phyloP scores from a whole-genome alignment of 35 echinoderm and acorn worm genomes.

The Ptychodera flava region DNA sequence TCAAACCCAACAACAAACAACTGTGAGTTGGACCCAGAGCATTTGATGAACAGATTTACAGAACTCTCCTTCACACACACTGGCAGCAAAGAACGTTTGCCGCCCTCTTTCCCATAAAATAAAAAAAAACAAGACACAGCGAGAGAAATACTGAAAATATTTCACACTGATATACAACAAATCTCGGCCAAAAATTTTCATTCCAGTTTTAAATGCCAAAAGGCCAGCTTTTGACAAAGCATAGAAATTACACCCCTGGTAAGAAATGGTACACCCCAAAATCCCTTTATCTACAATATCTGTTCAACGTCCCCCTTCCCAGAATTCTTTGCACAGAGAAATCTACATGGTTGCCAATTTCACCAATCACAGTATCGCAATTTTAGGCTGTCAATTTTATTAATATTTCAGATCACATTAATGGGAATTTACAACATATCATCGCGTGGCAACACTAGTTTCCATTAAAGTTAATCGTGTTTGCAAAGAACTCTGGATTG shows the following conservation, averaged over 20 bases:
- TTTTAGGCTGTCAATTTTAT: not conserved
- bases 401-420: not conserved
- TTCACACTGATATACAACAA: not conserved
- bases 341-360: not conserved
- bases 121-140: not conserved
- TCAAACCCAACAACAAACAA: not conserved
- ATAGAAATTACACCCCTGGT: not conserved
- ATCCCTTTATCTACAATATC: too few species aligned
- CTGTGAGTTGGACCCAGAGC: not conserved
- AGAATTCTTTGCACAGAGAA: not conserved
- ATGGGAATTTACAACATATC: not conserved
- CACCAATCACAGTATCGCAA: not conserved
- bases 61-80: not conserved
- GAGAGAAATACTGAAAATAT: not conserved
- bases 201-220: not conserved
- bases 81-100: not conserved
- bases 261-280: not conserved
- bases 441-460: not conserved
- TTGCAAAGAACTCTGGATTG: not conserved
- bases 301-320: not conserved
- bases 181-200: not conserved
- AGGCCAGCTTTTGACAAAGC: not conserved
- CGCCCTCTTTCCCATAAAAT: not conserved
- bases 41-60: too few species aligned
- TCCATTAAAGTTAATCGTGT: not conserved